Base-by-base conservation (phyloP, 92 coral and sea anemone genomes). In the Siderastrea radians region DNA sequence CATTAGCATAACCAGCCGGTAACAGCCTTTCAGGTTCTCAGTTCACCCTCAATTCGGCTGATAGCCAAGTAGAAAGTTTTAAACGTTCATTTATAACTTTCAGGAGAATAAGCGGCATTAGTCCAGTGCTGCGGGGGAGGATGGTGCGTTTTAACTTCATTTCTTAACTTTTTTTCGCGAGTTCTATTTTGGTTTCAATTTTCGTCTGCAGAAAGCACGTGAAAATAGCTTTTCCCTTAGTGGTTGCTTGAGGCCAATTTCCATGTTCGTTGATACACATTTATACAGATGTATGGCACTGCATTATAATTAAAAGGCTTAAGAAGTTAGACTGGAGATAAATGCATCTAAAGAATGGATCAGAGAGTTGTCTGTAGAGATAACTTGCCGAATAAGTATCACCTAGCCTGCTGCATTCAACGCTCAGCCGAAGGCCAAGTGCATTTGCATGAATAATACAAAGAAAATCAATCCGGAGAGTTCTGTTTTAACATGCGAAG, bases 1-100 rank as follows among this genome's bases (percentile, higher is more conserved):
- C 7, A 82, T 82, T 82, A 70, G 60, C 86, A 82, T 82, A 82
- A 70, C 38, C 70, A 46, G 69, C 78, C 78, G 78, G 78, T 19
- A 48, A 45, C 49, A 53, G 52, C 59, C n/a, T 38, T 51, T 3
- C 26, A 46, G 17, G 66, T 10, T 11, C 54, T 5, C 76, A 11
- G 84, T 53, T 81, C 3, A 72, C 68, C 44, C 65, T 81, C 38
- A 68, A 70, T 82, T 82, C 65, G 66, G 46, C 47, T 52, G 3
- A 80, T 51, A 53, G 49, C 57, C 38, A 10, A 16, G 13, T 45
- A 17, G 14, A 69, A 71, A 12, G 38, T 19, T 57, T 38, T 1
- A 70, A 71, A 16, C 71, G 59, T 46, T 57, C 15, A 45, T 53
- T 49, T 47, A 5, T 10, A 15, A 1, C 3, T 72, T 55, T 53